These are phyloP conservation scores for Trypoxylon attenuatum DNA, from an alignment of 2,888 invertebrate species.

Conservation along the genomic window DNA sequence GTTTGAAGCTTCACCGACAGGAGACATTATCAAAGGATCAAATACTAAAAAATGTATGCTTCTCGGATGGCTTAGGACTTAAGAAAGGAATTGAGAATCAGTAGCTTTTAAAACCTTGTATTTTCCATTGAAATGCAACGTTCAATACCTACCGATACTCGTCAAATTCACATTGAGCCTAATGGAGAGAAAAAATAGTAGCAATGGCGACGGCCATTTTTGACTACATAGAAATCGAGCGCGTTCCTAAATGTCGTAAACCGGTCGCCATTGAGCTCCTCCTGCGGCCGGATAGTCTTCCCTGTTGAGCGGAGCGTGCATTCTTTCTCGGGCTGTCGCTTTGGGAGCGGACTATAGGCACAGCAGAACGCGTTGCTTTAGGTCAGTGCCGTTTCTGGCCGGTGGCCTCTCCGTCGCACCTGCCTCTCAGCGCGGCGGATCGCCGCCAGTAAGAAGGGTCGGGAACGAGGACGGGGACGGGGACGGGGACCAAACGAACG, in stretches of 20 bases:
- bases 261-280: constrained; percentile 45
- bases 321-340: constrained; percentile 53
- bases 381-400: constrained; percentile 65
- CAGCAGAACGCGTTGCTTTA: constrained; percentile 68
- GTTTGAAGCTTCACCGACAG: no score
- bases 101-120: no score
- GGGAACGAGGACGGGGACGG: not conserved
- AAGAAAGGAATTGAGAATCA: no score
- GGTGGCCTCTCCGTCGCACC: constrained; percentile 38
- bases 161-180: no score
- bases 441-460: constrained; percentile 1
- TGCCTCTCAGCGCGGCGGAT: constrained; percentile 4
- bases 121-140: no score
- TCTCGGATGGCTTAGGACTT: no score
- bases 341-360: constrained; percentile 54
- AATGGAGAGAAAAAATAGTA: no score
- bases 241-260: constrained; percentile 27
- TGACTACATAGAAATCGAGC: no score
- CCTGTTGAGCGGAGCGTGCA: constrained; percentile 38
- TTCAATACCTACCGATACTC: no score
- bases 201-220: no score
- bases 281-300: constrained; percentile 20
- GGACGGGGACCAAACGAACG: constrained; percentile 1
- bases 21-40: no score
- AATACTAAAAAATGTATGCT: no score